These are phyloP conservation scores for Danionella dracula DNA, from an alignment of 2,797 vertebrate genomes.

Conservation along the genomic window DNA sequence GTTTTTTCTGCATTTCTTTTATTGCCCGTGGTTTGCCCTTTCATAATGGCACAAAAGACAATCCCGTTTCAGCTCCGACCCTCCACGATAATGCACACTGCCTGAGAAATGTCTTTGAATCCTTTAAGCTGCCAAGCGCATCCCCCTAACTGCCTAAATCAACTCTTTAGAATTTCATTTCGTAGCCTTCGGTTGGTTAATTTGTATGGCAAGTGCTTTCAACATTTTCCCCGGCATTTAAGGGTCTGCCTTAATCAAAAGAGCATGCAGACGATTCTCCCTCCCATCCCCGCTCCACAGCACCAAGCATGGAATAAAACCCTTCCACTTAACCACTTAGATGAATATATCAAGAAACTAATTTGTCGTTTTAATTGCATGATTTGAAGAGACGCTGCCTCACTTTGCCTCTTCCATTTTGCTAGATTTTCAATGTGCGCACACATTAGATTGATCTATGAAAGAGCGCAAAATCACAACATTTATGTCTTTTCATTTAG, in stretches of 20 bases:
- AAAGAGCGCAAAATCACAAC: slow-evolving; percentile 96
- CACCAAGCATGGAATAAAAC: slow-evolving; percentile 84
- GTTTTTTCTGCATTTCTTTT: slow-evolving; percentile 37
- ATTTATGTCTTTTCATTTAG: slow-evolving; percentile 99
- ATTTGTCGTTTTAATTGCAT: slow-evolving; percentile 99
- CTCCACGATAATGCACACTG: slow-evolving; percentile 68
- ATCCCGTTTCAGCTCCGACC: slow-evolving; percentile 58
- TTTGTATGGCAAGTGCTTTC: slow-evolving; percentile 80
- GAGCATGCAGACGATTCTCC: slow-evolving; percentile 74
- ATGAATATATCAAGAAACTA: slow-evolving; percentile 99
- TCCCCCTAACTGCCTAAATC: slow-evolving; percentile 76
- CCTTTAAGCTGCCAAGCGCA: slow-evolving; percentile 65
- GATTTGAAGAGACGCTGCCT: slow-evolving; percentile 96
- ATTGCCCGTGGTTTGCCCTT: slow-evolving; percentile 39
- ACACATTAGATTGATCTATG: slow-evolving; percentile 96
- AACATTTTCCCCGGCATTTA: slow-evolving; percentile 72
- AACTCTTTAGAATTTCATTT: slow-evolving; percentile 76
- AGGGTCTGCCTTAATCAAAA: slow-evolving; percentile 76
- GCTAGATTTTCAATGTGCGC: slow-evolving; percentile 94
- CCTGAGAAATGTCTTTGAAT: slow-evolving; percentile 64
- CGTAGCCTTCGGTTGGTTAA: slow-evolving; percentile 75
- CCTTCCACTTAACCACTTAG: slow-evolving; percentile 99
- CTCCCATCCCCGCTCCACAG: slow-evolving; percentile 78
- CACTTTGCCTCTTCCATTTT: slow-evolving; percentile 96
- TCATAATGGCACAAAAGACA: slow-evolving; percentile 51